phyloP scores from a whole-genome alignment of 2,888 invertebrate genomes.

The Itoplectis maculator region DNA sequence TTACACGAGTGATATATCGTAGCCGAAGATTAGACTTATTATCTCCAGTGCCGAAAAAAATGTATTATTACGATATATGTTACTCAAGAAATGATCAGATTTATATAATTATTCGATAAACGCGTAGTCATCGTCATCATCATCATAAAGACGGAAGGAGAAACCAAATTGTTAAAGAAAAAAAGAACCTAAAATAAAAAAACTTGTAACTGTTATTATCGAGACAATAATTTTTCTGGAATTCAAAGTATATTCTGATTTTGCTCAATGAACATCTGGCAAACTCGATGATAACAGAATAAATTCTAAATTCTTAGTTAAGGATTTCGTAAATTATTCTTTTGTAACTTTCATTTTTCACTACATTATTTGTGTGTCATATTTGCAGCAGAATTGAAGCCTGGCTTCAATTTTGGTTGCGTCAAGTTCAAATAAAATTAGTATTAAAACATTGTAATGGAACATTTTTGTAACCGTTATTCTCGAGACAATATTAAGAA shows the following conservation, averaged over 20 bases:
- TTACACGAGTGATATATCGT: slow-evolving; percentile 49
- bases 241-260: slow-evolving; percentile 32
- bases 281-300: slow-evolving; percentile 58
- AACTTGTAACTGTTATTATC: slow-evolving; percentile 55
- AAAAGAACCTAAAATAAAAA: background rate
- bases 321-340: slow-evolving; percentile 71
- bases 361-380: background rate
- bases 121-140: slow-evolving; percentile 19
- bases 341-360: slow-evolving; percentile 78
- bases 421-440: slow-evolving; percentile 17
- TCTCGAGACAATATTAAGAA: slow-evolving; percentile 41
- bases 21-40: slow-evolving; percentile 53
- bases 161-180: background rate
- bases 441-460: slow-evolving; percentile 44
- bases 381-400: too few relatives aligned
- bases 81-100: slow-evolving; percentile 49
- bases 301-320: slow-evolving; percentile 57
- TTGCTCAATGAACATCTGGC: background rate
- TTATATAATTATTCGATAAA: slow-evolving; percentile 43
- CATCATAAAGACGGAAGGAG: background rate
- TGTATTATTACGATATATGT: slow-evolving; percentile 38
- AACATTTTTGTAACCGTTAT: slow-evolving; percentile 57
- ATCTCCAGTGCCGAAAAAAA: slow-evolving; percentile 50
- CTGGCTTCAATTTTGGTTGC: background rate
- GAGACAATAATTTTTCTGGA: slow-evolving; percentile 31